Base-by-base conservation (phyloP, 2,797 vertebrate genomes). In the Protonibea diacanthus region DNA sequence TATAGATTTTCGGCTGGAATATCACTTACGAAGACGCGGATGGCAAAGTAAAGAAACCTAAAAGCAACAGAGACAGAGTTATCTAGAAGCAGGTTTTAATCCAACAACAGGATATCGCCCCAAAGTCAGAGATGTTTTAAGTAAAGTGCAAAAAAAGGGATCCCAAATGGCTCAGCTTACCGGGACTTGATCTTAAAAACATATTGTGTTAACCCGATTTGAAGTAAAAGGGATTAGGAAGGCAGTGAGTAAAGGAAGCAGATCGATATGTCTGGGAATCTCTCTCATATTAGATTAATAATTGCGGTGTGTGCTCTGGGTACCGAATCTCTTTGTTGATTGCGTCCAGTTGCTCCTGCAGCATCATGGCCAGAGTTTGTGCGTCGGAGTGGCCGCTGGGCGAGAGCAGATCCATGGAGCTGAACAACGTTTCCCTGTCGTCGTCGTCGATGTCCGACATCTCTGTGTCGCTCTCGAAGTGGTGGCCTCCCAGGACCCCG, bases 291-390 rank as follows among this genome's bases (percentile, higher is more conserved):
- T 9, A 18, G 55, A 60, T 74, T 15, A 76, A 61, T 14, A 38
- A 33, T 47, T 44, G 20, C 10, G 11, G 12, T 6, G 68, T 61
- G 69, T 3, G 45, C 23, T 29, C 23, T 29, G 9, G 38, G 47
- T 89, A 99, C 98, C 98, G 96, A 71, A 99, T 99, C 95, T 99
- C 98, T 91, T 99, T 99, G 94, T 99, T 99, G 91, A 99, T 99
- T 38, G 98, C 98, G 89, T 99, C 98, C 69, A 99, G 89, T 87
- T 99, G 98, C 83, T 99, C 98, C 87, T 99, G 98, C 89, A 99
- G 96, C 98, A 99, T 99, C 97, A 99, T 99, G 81, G 98, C 98
- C 81, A 99, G 93, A 0, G 98, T 99, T 84, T 99, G 98, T 27
- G 98, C 98, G 64, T 99, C 98, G 0, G 98, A 99, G 94, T 99